These are phyloP conservation scores for Dendroctonus ponderosae DNA, from an alignment of 1,140 invertebrate species.

Conservation along the genomic window DNA sequence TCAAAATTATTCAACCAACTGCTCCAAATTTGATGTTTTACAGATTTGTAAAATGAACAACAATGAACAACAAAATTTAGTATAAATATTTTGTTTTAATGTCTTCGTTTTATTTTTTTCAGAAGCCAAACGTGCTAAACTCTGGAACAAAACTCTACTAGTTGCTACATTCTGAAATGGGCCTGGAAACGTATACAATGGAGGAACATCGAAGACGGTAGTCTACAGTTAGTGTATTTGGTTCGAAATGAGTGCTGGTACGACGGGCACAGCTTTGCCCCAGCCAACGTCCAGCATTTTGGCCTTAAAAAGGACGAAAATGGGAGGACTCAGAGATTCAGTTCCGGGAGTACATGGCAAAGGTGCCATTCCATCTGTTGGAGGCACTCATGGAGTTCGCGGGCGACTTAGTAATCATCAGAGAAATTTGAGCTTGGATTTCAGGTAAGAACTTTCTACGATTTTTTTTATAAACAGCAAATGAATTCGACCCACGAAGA, in stretches of 20 bases:
- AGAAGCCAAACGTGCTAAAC: too few species aligned
- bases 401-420: conserved; percentile 69
- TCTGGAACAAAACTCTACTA: too few species aligned
- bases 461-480: too few species aligned
- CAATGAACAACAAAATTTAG: too few species aligned
- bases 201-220: conserved; percentile 1
- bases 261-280: conserved; percentile 50
- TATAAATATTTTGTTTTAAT: too few species aligned
- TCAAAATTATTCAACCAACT: too few species aligned
- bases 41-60: too few species aligned
- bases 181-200: conserved; percentile 1
- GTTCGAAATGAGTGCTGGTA: conserved; percentile 19
- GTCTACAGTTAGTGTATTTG: background rate
- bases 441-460: conserved; percentile 55
- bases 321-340: conserved; percentile 49
- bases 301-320: conserved; percentile 52
- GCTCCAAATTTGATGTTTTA: too few species aligned
- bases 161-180: too few species aligned
- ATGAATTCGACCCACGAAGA: too few species aligned
- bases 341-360: conserved; percentile 63
- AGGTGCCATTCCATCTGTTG: conserved; percentile 5
- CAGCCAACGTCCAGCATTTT: conserved; percentile 47
- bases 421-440: conserved; percentile 74
- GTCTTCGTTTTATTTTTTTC: too few species aligned
- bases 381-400: conserved; percentile 46